Percentiles rank a stretch among this genome's conserved stretches.
Evolutionary conservation across 2,797 vertebrate genomes (phyloP).

Genomic region (Dendrocincla tyrannina): DNA sequence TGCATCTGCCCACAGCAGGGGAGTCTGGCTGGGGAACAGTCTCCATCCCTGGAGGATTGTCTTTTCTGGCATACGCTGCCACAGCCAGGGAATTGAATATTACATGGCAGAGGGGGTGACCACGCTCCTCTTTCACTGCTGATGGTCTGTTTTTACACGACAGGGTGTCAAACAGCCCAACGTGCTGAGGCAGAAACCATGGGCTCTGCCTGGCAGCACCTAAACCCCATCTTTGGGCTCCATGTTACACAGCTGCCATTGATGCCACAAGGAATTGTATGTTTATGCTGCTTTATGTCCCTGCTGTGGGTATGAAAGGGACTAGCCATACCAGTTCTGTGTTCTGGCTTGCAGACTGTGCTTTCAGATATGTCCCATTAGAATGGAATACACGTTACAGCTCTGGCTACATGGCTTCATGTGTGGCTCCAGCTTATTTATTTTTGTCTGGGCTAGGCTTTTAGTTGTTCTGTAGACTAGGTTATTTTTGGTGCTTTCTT

Average conservation of each 20-base stretch:
- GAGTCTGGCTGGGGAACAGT: background rate
- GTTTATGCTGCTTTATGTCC: background rate
- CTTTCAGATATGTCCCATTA: background rate
- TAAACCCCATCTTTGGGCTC: background rate
- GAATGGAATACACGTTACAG: background rate
- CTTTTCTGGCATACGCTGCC: background rate
- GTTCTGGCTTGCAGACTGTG: background rate
- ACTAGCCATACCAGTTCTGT: background rate
- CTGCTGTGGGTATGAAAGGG: background rate
- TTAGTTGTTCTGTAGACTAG: background rate
- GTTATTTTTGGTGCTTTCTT: slow-evolving; percentile 59
- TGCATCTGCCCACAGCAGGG: background rate
- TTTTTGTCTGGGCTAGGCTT: background rate
- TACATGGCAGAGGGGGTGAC: background rate
- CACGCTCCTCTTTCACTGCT: background rate
- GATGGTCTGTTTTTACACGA: background rate
- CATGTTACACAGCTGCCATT: background rate
- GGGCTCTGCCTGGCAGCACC: background rate
- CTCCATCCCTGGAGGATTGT: background rate
- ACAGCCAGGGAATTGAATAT: background rate
- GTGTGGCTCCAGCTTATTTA: slow-evolving; percentile 30
- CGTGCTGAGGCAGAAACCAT: background rate
- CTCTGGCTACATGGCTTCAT: background rate
- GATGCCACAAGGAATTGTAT: accelerated
- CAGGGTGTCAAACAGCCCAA: background rate